Evolutionary conservation across 2,797 vertebrate species (phyloP).

Genomic region (Capromys pilorides): DNA sequence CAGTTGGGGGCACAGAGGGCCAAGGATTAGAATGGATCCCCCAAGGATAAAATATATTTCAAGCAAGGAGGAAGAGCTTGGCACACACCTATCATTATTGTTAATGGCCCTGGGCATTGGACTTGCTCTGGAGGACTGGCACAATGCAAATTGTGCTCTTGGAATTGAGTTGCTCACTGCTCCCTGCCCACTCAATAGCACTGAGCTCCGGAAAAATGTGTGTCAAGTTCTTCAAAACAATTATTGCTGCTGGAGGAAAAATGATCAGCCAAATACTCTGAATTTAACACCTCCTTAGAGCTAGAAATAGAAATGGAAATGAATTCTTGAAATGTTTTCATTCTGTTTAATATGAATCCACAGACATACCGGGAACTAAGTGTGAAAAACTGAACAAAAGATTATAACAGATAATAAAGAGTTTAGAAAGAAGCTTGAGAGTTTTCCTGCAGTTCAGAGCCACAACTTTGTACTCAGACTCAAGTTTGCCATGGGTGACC

Average conservation of each 20-base stretch:
- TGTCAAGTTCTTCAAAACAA: constrained; percentile 75
- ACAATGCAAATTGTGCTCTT: constrained; percentile 55
- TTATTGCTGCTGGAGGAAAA: constrained; percentile 58
- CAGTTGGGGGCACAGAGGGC: constrained; percentile 44
- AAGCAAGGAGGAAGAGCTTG: constrained; percentile 46
- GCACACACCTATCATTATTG: constrained; percentile 56
- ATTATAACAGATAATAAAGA: constrained; percentile 60
- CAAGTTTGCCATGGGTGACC: neutral
- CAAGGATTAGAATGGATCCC: constrained; percentile 60
- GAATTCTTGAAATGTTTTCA: constrained; percentile 66
- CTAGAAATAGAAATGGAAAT: constrained; percentile 70
- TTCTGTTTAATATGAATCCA: constrained; percentile 63
- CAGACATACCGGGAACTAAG: constrained; percentile 45
- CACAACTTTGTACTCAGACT: neutral
- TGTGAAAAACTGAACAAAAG: neutral
- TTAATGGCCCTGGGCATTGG: constrained; percentile 53
- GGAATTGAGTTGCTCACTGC: constrained; percentile 52
- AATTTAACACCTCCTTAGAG: constrained; percentile 63
- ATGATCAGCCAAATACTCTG: constrained; percentile 54
- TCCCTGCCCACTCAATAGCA: constrained; percentile 45
- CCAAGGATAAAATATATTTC: constrained; percentile 67
- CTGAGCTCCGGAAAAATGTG: constrained; percentile 40
- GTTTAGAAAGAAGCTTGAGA: neutral
- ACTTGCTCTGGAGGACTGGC: neutral
- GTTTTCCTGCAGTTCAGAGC: neutral